A percentile compares a stretch with the other conserved stretches of the same genome.
These are phyloP conservation scores for Ambastaia sidthimunki DNA, from an alignment of 2,797 vertebrate species.

Conservation along the genomic window DNA sequence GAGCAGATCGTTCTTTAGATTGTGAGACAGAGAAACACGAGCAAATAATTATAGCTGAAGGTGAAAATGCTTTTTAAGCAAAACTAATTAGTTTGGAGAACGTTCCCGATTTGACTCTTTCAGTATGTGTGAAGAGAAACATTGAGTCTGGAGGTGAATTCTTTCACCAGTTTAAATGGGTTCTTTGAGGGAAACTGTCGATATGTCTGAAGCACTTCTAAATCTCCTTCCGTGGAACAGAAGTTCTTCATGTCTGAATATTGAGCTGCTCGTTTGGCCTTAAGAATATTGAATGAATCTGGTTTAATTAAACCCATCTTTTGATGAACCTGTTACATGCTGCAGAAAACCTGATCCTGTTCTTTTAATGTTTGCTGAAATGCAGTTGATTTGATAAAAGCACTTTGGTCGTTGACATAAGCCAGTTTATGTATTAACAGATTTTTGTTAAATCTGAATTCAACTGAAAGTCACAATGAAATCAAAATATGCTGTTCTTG, in stretches of 20 bases:
- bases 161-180: conserved; percentile 63
- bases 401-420: not conserved
- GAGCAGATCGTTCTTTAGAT: conserved; percentile 7
- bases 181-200: conserved; percentile 64
- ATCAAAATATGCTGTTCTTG: too few relatives aligned
- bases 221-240: conserved; percentile 17
- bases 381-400: conserved; percentile 1
- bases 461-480: too few relatives aligned
- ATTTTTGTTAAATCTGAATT: too few relatives aligned
- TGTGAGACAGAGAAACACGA: not conserved
- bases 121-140: conserved; percentile 67
- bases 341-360: conserved; percentile 39
- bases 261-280: conserved; percentile 67
- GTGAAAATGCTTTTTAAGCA: conserved; percentile 67
- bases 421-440: not conserved
- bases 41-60: conserved; percentile 68
- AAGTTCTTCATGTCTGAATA: conserved; percentile 63
- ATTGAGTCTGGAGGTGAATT: conserved; percentile 66
- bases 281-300: conserved; percentile 49
- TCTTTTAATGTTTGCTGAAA: conserved; percentile 8
- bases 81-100: conserved; percentile 71
- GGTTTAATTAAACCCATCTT: conserved; percentile 68
- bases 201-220: conserved; percentile 59
- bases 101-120: conserved; percentile 64
- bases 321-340: conserved; percentile 37